Percentiles rank a stretch among this genome's conserved stretches.
phyloP scores from a whole-genome alignment of 2,113 vertebrate genomes.

The Brachypteracias leptosomus region DNA sequence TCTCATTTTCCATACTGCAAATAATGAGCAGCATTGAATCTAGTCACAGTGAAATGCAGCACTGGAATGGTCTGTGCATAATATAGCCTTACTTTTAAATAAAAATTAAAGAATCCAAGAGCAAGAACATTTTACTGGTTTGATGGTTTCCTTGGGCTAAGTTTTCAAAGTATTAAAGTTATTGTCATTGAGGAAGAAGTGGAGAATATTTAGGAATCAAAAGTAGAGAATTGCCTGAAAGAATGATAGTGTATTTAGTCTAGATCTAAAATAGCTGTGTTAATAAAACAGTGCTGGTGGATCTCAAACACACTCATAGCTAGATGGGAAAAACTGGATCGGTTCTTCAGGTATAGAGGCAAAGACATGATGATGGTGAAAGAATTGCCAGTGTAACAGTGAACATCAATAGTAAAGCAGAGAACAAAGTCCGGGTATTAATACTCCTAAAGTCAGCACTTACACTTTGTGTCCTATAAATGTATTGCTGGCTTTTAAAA shows the following conservation, averaged over 20 bases:
- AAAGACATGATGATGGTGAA: background rate
- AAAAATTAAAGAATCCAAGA: background rate
- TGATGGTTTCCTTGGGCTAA: background rate
- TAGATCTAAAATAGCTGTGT: background rate
- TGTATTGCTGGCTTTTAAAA: background rate
- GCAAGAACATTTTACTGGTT: background rate
- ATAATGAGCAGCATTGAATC: slow-evolving; percentile 23
- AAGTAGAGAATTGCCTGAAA: background rate
- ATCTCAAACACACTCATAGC: background rate
- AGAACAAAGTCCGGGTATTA: background rate
- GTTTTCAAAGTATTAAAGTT: background rate
- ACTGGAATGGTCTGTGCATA: background rate
- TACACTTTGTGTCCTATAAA: background rate
- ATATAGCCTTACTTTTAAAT: background rate
- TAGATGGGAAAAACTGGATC: background rate
- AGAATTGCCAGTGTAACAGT: background rate
- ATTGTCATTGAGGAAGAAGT: background rate
- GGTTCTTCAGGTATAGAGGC: background rate
- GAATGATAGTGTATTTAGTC: background rate
- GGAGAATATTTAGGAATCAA: background rate
- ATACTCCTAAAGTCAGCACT: background rate
- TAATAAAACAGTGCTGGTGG: background rate
- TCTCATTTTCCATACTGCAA: background rate
- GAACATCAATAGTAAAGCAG: background rate
- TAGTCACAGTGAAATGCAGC: background rate